Base-by-base conservation (phyloP, 2,888 invertebrate species). In the Microdon myrmicae region DNA sequence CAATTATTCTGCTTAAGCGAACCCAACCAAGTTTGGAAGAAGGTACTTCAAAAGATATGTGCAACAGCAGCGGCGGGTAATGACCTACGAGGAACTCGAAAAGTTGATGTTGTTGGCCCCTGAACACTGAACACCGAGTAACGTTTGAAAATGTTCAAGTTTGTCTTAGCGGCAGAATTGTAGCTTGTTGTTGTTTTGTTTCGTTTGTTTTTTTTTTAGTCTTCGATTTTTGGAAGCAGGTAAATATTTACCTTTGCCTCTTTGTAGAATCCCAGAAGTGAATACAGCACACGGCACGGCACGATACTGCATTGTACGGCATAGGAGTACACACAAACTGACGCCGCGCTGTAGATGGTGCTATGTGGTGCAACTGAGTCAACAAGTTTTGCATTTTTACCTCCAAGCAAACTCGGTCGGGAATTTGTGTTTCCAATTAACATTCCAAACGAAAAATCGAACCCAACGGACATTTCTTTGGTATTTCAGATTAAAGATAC, bases 341-440 rank as follows among this genome's bases (percentile, higher is more conserved):
- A n/a, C n/a, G n/a, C n/a, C n/a, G n/a, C n/a, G n/a, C n/a, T n/a
- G n/a, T n/a, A 17, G 10, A 34, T 34, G 41, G 34, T 37, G 37
- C 45, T 48, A 49, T 55, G 32, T 61, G 51, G 56, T 64, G 49
- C 64, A 64, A 64, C 51, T 56, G 56, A 56, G 56, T 58, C 64
- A 64, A 64, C 64, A 64, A 58, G 64, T 64, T 64, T 64, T 58
- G 64, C 64, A 58, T 58, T 58, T 56, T 64, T 64, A 56, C 64
- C 56, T 64, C 56, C 56, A 64, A 56, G 44, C 56, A 45, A 55
- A 56, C 58, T n/a, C 34, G 58, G 43, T 58, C 58, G 58, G 38
- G 58, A 64, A 64, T 64, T 64, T 64, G 58, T 64, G 58, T 58
- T 64, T 64, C 64, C 64, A 64, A 64, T 64, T 64, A 64, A 64